Evolutionary conservation across 2,797 vertebrate genomes (phyloP), one percentile per base, ranked within the genome.

Genomic region (Xenentodon cancila): DNA sequence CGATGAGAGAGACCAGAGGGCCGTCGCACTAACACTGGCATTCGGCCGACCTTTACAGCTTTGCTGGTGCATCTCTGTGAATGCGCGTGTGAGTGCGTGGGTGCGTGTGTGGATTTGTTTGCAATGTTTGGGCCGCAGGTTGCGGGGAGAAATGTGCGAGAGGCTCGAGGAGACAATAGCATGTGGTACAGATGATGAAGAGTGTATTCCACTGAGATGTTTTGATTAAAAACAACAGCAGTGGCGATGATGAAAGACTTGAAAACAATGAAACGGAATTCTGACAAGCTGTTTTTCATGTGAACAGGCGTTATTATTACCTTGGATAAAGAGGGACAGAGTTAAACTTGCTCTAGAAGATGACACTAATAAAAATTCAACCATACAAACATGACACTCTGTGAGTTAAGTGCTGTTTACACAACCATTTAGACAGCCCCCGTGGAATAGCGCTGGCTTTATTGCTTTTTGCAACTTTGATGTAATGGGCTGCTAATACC

Each of bases 41-140:
- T 87, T 81, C 73, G 46, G 64, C 69, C 83, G 80, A 91, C 89
- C 90, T 91, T 90, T 91, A 5, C 71, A 53, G 64, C 65, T 56
- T 53, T 16, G 7, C 51, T 50, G 30, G 58, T 54, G 7, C 34
- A 76, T 61, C 79, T 70, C 55, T 60, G 7, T 54, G 53, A 5
- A 44, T 17, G 43, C n/a, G 45, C 21, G 32, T 7, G 22, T 25
- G 25, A 25, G 25, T 25, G 25, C 3, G 30, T 9, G 50, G 13
- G 50, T 34, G 46, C 3, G 1, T 59, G 72, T 9, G 73, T 57
- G 71, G 46, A 58, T 52, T 70, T 81, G 78, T 80, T 66, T 68
- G 67, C 40, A 5, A 62, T 21, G 37, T 56, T 60, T 13, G 8
- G 54, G 59, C 58, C 60, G 59, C 81, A 75, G 80, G 73, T 83